phyloP scores from a whole-genome alignment of 2,797 vertebrate species.

The Garrulus glandarius region DNA sequence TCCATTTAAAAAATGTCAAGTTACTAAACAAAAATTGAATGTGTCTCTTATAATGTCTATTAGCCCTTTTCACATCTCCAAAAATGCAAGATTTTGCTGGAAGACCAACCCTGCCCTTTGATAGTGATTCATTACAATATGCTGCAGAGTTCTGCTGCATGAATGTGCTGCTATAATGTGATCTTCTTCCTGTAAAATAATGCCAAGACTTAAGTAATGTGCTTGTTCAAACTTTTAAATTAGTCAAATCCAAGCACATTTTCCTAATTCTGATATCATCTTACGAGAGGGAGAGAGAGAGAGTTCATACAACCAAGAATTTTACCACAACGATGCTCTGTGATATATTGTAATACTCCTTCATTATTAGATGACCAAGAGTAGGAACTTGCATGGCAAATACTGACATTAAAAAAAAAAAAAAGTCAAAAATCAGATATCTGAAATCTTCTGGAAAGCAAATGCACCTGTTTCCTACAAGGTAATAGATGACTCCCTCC shows the following conservation, averaged over 20 bases:
- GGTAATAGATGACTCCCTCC: background rate
- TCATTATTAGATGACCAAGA: background rate
- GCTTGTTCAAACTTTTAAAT: background rate
- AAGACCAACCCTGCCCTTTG: slow-evolving; percentile 13
- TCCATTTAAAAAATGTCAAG: background rate
- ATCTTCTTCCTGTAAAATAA: slow-evolving; percentile 26
- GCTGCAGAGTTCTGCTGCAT: background rate
- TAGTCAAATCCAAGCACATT: slow-evolving; percentile 1
- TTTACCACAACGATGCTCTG: background rate
- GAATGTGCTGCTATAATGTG: background rate
- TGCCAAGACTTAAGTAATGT: background rate
- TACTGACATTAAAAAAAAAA: background rate
- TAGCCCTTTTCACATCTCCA: background rate
- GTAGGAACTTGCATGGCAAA: background rate
- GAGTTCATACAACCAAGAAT: background rate
- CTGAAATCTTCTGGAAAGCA: background rate
- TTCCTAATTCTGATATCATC: background rate
- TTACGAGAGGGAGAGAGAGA: background rate
- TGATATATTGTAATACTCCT: background rate
- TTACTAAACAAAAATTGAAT: background rate
- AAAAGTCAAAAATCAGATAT: background rate
- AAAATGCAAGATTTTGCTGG: background rate
- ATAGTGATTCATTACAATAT: background rate
- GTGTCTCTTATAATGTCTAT: background rate
- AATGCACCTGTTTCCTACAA: background rate